A percentile compares a stretch with the other conserved stretches of the same genome.
These are phyloP conservation scores for Porites cylindrica DNA, from an alignment of 92 coral and sea anemone genomes.

Conservation along the genomic window DNA sequence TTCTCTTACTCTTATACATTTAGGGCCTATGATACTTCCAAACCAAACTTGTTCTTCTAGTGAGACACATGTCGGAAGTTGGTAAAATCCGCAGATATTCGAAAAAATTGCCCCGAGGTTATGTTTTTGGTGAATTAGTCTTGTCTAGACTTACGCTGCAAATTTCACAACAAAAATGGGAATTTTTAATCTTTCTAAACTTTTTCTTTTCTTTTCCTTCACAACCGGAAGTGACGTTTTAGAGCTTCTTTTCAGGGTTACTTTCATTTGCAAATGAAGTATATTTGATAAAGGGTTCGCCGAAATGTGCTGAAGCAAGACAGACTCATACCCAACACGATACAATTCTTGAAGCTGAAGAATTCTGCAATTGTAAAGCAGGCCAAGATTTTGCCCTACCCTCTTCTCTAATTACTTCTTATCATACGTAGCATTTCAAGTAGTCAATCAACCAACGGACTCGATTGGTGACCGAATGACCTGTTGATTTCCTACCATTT, in stretches of 20 bases:
- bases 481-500: neutral
- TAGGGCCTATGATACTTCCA: too few relatives aligned
- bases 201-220: neutral
- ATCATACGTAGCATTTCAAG: conserved; percentile 31
- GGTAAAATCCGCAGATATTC: neutral
- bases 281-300: neutral
- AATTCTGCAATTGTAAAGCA: conserved; percentile 41
- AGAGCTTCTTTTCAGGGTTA: neutral
- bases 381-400: conserved; percentile 49
- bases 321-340: neutral
- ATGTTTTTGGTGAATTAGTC: neutral
- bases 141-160: conserved; percentile 11
- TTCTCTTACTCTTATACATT: too few relatives aligned
- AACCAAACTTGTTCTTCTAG: neutral
- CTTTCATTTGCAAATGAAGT: conserved; percentile 6
- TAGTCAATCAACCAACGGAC: conserved; percentile 38
- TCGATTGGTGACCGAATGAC: conserved; percentile 13
- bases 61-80: conserved; percentile 19
- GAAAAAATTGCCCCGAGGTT: conserved; percentile 2
- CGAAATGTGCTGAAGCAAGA: neutral
- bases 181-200: neutral
- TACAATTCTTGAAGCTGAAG: neutral
- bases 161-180: neutral
- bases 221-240: conserved; percentile 45
- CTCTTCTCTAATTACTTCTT: conserved; percentile 29